Percentiles rank a stretch among this genome's conserved stretches.
These are phyloP conservation scores for Leuciscus waleckii DNA, from an alignment of 2,797 vertebrate species.

Conservation along the genomic window DNA sequence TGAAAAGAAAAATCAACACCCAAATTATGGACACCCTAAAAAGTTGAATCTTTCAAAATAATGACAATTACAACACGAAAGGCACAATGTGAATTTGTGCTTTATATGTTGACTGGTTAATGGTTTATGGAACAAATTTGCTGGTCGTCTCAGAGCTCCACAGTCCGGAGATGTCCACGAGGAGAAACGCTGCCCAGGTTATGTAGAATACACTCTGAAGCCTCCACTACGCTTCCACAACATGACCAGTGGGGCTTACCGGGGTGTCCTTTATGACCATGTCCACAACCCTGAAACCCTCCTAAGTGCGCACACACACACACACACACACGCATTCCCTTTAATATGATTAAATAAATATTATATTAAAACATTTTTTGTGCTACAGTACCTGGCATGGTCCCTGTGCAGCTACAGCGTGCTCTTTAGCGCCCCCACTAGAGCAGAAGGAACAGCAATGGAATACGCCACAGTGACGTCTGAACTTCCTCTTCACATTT, in stretches of 20 bases:
- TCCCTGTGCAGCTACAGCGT: constrained; percentile 89
- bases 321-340: constrained; percentile 7
- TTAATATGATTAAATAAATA: neutral
- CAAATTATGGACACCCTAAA: neutral
- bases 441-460: constrained; percentile 97
- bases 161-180: constrained; percentile 80
- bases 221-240: constrained; percentile 85
- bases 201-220: constrained; percentile 82
- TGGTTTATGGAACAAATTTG: neutral
- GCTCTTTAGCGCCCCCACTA: constrained; percentile 89
- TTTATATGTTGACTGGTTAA: neutral
- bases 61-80: neutral
- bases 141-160: constrained; percentile 80
- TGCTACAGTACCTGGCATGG: constrained; percentile 86
- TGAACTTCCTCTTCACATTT: constrained; percentile 80
- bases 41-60: neutral
- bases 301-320: constrained; percentile 75
- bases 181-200: constrained; percentile 63
- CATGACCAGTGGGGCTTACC: constrained; percentile 93
- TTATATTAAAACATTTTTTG: neutral
- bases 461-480: constrained; percentile 83
- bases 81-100: neutral
- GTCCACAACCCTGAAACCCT: constrained; percentile 94
- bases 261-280: constrained; percentile 91
- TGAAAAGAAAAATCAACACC: neutral